These are phyloP conservation scores for Altica lythri DNA, from an alignment of 2,888 invertebrate genomes.

Conservation along the genomic window DNA sequence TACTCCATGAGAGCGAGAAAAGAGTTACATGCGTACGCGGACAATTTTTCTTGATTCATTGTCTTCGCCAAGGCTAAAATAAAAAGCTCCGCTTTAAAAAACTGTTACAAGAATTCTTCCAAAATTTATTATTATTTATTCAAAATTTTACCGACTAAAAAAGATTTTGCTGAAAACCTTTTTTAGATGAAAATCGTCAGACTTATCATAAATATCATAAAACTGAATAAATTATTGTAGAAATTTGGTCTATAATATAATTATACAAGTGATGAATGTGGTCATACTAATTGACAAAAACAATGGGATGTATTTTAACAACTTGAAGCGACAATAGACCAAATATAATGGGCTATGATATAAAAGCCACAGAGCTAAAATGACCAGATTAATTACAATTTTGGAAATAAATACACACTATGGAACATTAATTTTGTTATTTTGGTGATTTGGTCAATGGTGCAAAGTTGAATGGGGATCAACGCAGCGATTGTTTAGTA, in stretches of 20 bases:
- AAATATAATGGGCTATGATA: constrained; percentile 9
- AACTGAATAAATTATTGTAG: too few relatives aligned
- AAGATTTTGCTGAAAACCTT: too few relatives aligned
- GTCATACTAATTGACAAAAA: constrained; percentile 21
- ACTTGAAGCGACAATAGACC: constrained; percentile 20
- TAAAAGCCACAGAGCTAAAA: constrained; percentile 14
- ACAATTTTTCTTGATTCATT: too few relatives aligned
- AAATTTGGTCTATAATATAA: constrained; percentile 10
- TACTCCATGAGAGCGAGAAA: too few relatives aligned
- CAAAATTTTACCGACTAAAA: too few relatives aligned
- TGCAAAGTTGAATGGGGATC: background rate
- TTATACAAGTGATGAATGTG: constrained; percentile 17
- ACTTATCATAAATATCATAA: too few relatives aligned
- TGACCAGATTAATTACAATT: constrained; percentile 15
- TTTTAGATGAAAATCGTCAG: too few relatives aligned
- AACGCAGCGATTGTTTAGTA: background rate
- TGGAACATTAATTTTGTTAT: constrained; percentile 4
- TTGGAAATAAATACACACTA: constrained; percentile 10
- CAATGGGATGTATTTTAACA: constrained; percentile 20
- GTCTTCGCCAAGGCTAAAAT: too few relatives aligned
- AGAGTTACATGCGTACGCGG: too few relatives aligned
- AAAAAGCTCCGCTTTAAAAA: too few relatives aligned
- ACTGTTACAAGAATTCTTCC: too few relatives aligned
- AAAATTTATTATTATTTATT: too few relatives aligned
- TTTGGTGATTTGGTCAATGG: background rate